Evolutionary conservation across 1,140 invertebrate genomes (phyloP), one percentile per base, ranked within the genome.

Genomic region (Drosophila leontia): DNA sequence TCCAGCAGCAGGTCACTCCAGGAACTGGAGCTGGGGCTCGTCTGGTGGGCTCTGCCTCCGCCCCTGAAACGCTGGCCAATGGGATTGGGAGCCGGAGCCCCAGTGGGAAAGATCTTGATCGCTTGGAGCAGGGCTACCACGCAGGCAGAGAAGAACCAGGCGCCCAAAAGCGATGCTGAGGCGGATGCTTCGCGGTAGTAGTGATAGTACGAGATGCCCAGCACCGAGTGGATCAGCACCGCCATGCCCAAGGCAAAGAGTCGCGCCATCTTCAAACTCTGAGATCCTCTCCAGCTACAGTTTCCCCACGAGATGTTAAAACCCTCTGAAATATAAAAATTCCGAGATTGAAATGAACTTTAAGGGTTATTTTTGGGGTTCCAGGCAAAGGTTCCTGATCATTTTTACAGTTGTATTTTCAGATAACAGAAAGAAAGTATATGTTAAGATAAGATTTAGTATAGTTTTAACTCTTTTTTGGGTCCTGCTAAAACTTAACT

Each of bases 201-300:
- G 55, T 88, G 77, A 26, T 87, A 87, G 50, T 87, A 87, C 13
- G 83, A 87, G 23, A 83, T 45, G n/a, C 84, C 83, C 71, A 87
- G 58, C 11, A 88, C 80, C 41, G 80, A 74, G 29, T 88, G 76
- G 6, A 88, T 29, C n/a, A 88, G 3, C 26, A 87, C 59, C 11
- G 84, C 83, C 35, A 83, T 62, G 48, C 53, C 29, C 39, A 87
- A 13, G 7, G 83, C 76, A 29, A 61, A 50, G 8, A 87, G 50
- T 13, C 82, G 71, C 41, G 72, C 71, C 81, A 83, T 83, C 32
- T 48, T 19, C n/a, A 34, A 34, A 34, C 3, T 53, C 19, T 35
- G 13, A 37, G 9, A 9, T 37, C 34, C 53, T 39, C 35, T n/a
- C 53, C 53, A 39, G 53, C 53, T 23, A 23, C 34, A 23, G 48